Percentiles rank a stretch among this genome's conserved stretches.
Conservation (phyloP, 2,113 vertebrate species). For the Lophius piscatorius region DNA sequence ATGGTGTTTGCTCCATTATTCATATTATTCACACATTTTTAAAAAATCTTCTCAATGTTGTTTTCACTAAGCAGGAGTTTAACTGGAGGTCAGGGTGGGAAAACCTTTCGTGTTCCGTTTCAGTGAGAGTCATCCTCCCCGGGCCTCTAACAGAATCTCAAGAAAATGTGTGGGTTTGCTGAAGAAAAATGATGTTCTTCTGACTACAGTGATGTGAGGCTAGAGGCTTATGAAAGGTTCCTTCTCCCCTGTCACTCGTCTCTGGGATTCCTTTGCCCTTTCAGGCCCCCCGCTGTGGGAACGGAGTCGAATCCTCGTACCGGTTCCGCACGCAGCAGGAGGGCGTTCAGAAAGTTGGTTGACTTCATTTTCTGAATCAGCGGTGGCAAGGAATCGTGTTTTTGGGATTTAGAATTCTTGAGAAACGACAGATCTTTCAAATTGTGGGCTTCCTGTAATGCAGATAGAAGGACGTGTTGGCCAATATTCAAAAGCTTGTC, state of each 20-base stretch:
- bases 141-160: neutral
- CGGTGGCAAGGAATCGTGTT: conserved; percentile 20
- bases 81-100: neutral
- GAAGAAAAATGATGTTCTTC: conserved; percentile 11
- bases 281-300: conserved; percentile 53
- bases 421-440: conserved; percentile 36
- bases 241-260: conserved; percentile 32
- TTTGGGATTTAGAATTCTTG: conserved; percentile 34
- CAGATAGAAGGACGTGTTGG: conserved; percentile 16
- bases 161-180: neutral
- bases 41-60: neutral
- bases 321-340: conserved; percentile 61
- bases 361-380: conserved; percentile 39
- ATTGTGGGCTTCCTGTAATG: conserved; percentile 14
- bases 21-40: neutral
- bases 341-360: conserved; percentile 26
- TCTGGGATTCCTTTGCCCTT: conserved; percentile 29
- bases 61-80: neutral
- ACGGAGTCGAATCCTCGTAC: conserved; percentile 53
- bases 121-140: neutral
- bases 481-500: conserved; percentile 15
- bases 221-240: conserved; percentile 34
- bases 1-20: too few relatives aligned
- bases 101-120: neutral
- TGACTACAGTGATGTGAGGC: conserved; percentile 16